Evolutionary conservation across 2,113 vertebrate species (phyloP).

Genomic region (Toxotes jaculatrix): DNA sequence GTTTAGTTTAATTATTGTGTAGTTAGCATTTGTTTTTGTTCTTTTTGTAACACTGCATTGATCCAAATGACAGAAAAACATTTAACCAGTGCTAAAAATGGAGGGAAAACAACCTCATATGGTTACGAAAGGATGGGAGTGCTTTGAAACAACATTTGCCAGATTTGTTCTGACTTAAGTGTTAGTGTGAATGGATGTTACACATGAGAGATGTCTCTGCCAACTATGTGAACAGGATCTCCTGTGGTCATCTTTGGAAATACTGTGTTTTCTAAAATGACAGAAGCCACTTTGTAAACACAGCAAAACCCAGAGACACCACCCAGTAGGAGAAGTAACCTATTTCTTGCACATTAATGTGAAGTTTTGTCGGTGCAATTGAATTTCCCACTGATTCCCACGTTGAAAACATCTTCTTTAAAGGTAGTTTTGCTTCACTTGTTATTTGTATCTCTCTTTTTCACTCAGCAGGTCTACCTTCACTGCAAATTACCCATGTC

Average conservation of each 20-base stretch:
- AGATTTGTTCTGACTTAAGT: constrained; percentile 22
- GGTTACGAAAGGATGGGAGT: neutral
- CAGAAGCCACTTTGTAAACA: constrained; percentile 13
- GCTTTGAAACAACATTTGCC: constrained; percentile 1
- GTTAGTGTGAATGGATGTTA: constrained; percentile 13
- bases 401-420: constrained; percentile 9
- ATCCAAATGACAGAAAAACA: neutral
- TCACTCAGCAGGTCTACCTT: constrained; percentile 66
- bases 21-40: neutral
- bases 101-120: neutral
- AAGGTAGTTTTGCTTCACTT: constrained; percentile 19
- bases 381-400: neutral
- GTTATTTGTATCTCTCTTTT: constrained; percentile 44
- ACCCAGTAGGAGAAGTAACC: neutral
- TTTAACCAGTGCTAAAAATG: constrained; percentile 12
- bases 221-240: constrained; percentile 13
- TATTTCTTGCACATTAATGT: neutral
- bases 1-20: neutral
- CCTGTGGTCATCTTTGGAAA: constrained; percentile 17
- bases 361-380: neutral
- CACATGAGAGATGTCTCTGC: constrained; percentile 1
- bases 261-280: constrained; percentile 10
- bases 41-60: neutral
- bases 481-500: constrained; percentile 70
- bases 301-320: neutral